Conservation (phyloP, 1,140 invertebrate species). For the Argopecten irradians region DNA sequence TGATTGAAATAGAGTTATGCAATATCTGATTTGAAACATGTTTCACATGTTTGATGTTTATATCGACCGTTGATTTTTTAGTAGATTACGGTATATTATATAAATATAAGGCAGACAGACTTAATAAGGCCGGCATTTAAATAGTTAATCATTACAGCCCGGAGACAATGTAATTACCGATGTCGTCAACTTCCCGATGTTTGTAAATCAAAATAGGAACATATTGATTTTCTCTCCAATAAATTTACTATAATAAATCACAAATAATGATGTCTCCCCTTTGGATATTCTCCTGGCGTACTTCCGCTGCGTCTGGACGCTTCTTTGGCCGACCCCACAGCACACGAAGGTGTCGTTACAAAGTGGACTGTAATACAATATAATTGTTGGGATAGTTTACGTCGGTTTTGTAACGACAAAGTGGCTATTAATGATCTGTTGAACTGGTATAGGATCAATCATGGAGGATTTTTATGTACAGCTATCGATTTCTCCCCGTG, state of each 20-base stretch:
- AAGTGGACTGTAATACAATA: neutral
- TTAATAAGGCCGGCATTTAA: too few species aligned
- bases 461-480: neutral
- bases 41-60: too few species aligned
- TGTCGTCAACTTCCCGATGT: neutral
- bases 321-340: neutral
- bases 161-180: neutral
- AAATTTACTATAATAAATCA: neutral
- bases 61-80: too few species aligned
- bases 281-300: neutral
- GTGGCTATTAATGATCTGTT: neutral
- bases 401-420: neutral
- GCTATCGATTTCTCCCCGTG: neutral
- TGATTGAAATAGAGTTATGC: too few species aligned
- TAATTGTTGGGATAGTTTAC: neutral
- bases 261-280: neutral
- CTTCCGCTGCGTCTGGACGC: neutral
- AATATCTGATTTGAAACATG: too few species aligned
- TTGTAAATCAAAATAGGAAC: neutral
- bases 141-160: neutral
- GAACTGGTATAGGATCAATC: neutral
- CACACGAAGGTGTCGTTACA: neutral
- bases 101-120: too few species aligned
- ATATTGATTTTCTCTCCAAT: constrained; percentile 6
- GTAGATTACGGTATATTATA: too few species aligned